phyloP scores from a whole-genome alignment of 2,113 vertebrate species.

The Archocentrus centrarchus region DNA sequence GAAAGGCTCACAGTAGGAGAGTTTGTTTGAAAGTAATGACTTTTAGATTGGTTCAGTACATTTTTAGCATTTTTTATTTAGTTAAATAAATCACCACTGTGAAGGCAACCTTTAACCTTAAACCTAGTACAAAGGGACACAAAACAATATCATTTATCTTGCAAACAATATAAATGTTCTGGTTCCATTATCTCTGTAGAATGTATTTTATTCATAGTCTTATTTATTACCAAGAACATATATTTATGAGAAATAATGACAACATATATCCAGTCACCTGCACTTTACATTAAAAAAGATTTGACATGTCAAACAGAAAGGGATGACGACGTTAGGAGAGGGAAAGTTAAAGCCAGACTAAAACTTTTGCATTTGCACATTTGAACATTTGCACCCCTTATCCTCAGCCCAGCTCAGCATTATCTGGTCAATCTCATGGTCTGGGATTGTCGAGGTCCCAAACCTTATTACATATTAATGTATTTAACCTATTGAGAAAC shows the following conservation, averaged over 20 bases:
- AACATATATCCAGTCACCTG: rapidly evolving
- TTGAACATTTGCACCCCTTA: conserved; percentile 10
- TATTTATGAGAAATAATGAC: neutral
- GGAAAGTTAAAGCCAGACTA: neutral
- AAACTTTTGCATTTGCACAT: neutral
- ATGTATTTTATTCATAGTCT: neutral
- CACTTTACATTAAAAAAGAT: neutral
- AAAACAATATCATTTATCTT: neutral
- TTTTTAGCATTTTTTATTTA: neutral
- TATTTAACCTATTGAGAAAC: conserved; percentile 74
- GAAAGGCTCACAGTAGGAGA: neutral
- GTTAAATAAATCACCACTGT: neutral
- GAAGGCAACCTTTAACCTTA: neutral
- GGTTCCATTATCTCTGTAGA: neutral
- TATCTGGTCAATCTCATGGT: conserved; percentile 61
- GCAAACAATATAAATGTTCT: too few relatives aligned
- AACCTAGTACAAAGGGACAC: neutral
- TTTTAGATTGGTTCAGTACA: neutral
- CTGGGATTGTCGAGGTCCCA: conserved; percentile 63
- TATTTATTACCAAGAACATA: neutral
- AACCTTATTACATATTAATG: conserved; percentile 76
- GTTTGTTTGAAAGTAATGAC: neutral
- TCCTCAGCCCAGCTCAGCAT: conserved; percentile 28
- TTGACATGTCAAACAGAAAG: neutral
- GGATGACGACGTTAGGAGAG: neutral